Evolutionary conservation across 2,113 vertebrate genomes (phyloP), one percentile per base, ranked within the genome.

Genomic region (Daubentonia madagascariensis): DNA sequence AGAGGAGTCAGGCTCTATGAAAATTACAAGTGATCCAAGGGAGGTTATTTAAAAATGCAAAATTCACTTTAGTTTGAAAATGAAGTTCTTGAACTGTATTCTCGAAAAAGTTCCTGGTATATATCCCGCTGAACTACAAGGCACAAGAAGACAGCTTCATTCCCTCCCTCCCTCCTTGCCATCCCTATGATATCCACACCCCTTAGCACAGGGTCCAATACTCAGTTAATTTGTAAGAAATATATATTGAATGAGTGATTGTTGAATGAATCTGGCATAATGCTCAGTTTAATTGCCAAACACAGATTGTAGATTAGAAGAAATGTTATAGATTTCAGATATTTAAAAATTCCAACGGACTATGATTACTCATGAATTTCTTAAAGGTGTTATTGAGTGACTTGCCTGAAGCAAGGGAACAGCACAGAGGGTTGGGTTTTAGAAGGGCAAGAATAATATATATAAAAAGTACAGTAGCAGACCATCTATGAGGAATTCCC

Each of bases 1-100:
- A 86, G 94, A 75, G 84, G 85, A 97, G 75, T 57, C 54, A 84
- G 81, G 25, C 37, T 76, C 5, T 40, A 5, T 87, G 78, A 78
- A 95, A 92, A 98, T 93, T 83, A 79, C 79, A 96, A 92, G 79
- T 73, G 17, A 79, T 50, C 57, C n/a, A 78, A 52, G 37, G 79
- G 78, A 61, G 6, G 45, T 57, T 96, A 40, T 93, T 91, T 67
- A 83, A 89, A 86, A 92, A 89, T 87, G 79, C 61, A 95, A 86
- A 86, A 75, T 89, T 86, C 48, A 68, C 48, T 65, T 96, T 97
- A 40, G 89, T 94, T 76, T 97, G 85, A 40, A 83, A 91, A 95
- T 54, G 37, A 93, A 45, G 7, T 85, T 89, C 45, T 94, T 79
- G 32, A 95, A 79, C 30, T 50, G 5, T 76, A 28, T 79, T 75